Conservation (phyloP, 2,888 invertebrate genomes). For the Hecatera dysodea region DNA sequence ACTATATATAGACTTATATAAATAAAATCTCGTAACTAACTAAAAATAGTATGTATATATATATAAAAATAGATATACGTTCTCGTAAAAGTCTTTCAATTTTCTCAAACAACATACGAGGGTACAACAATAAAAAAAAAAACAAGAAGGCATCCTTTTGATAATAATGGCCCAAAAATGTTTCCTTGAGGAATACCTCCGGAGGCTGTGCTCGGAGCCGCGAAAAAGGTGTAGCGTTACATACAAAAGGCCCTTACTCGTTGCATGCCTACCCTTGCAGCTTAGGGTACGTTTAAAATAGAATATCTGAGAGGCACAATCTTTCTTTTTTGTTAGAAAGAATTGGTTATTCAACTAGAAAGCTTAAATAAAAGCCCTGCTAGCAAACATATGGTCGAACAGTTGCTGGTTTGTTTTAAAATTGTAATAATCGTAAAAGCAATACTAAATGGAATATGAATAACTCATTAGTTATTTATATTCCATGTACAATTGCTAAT, state of each 20-base stretch:
- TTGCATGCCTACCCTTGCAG: constrained; percentile 65
- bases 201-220: constrained; percentile 53
- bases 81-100: background rate
- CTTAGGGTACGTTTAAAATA: constrained; percentile 44
- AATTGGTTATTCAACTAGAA: constrained; percentile 20
- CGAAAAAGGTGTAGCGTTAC: constrained; percentile 67
- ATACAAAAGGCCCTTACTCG: constrained; percentile 63
- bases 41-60: too few relatives aligned
- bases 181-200: constrained; percentile 45
- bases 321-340: constrained; percentile 21
- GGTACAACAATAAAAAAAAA: constrained; percentile 2
- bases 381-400: background rate
- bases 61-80: too few relatives aligned
- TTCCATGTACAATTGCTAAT: background rate
- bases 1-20: too few relatives aligned
- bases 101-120: background rate
- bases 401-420: background rate
- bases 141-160: constrained; percentile 30
- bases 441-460: too few relatives aligned
- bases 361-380: background rate
- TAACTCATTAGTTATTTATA: background rate
- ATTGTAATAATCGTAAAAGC: too few relatives aligned
- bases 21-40: too few relatives aligned
- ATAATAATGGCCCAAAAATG: constrained; percentile 41
- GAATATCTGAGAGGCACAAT: constrained; percentile 14